Evolutionary conservation across 2,113 vertebrate genomes (phyloP), one percentile per base, ranked within the genome.

Genomic region (Poecile atricapillus): DNA sequence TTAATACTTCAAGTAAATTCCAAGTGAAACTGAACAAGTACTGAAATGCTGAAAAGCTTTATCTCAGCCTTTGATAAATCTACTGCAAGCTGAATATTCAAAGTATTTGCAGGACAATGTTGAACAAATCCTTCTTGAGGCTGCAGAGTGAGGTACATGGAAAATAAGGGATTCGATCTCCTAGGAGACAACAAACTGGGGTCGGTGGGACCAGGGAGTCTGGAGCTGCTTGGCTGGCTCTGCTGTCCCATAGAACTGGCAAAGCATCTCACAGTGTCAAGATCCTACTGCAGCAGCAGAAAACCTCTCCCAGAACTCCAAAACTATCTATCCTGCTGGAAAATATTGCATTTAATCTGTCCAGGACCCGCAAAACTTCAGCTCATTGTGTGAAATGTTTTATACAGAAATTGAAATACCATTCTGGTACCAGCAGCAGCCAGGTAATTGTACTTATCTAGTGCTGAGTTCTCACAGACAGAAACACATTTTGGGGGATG

Each of bases 1-100:
- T 67, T 50, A 74, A 68, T 79, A 71, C 73, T 81, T 91, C 68
- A 81, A 83, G 62, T 78, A 93, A 96, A 95, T 96, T 96, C 92
- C 90, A 84, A 68, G 62, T 56, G 39, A 82, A 90, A 78, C 69
- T 2, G 5, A 56, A 87, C 35, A 82, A 94, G 81, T 74, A 37
- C 64, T 91, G 83, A 70, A 92, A 76, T 33, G 60, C 33, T 78
- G 56, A 68, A 83, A 86, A 80, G 50, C 58, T 87, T 95, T 80
- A 82, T 96, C 59, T 3, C 55, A 59, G 75, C 9, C 55, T 41
- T 85, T 0, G 0, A 47, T 65, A 86, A 92, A 87, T 63, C 65
- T 60, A 8, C 30, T 82, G 73, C 65, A 83, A 62, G 52, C 33
- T 60, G 78, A 70, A 84, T 71, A 93, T 87, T 90, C 71, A 39